Evolutionary conservation across 2,113 vertebrate genomes (phyloP).

Genomic region (Rhinopomastus cyanomelas): DNA sequence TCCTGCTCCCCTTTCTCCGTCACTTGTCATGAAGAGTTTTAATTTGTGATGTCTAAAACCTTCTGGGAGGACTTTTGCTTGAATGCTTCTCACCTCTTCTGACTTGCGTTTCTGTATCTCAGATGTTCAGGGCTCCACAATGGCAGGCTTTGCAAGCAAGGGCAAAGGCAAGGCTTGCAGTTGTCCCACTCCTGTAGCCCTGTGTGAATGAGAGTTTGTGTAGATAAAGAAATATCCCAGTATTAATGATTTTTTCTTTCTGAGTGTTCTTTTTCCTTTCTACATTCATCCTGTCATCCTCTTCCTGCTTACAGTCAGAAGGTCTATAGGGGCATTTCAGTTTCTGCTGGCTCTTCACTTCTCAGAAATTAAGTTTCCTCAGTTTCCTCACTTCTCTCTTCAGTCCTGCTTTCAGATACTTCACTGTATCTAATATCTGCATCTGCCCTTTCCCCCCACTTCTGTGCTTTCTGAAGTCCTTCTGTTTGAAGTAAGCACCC

Average conservation of each 20-base stretch:
- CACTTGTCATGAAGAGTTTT: not conserved
- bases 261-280: not conserved
- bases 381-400: not conserved
- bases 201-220: not conserved
- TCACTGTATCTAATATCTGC: not conserved
- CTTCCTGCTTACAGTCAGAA: not conserved
- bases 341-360: not conserved
- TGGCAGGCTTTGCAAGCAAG: accelerated
- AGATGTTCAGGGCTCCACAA: not conserved
- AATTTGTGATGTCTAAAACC: not conserved
- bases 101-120: not conserved
- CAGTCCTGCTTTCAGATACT: not conserved
- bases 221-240: not conserved
- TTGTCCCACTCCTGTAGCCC: not conserved
- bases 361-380: not conserved
- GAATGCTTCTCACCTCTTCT: not conserved
- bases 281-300: not conserved
- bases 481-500: not conserved
- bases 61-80: not conserved
- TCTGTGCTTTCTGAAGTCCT: not conserved
- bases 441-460: not conserved
- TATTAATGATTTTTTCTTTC: not conserved
- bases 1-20: not conserved
- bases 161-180: not conserved
- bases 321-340: not conserved